Evolutionary conservation across 2,888 invertebrate genomes (phyloP).

Genomic region (Dryobotodes eremita): DNA sequence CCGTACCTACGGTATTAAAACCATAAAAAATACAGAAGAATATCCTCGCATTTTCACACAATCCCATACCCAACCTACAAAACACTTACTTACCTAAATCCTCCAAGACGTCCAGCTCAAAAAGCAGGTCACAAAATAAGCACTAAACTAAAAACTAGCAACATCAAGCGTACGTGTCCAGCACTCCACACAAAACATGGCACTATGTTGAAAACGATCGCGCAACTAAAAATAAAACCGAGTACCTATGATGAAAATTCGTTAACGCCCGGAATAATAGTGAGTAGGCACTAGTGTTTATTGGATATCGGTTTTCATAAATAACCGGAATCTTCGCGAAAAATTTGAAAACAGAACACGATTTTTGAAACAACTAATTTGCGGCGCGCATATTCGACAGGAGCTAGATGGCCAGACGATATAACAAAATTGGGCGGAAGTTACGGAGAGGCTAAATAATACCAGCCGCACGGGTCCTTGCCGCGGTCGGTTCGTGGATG

Average conservation of each 20-base stretch:
- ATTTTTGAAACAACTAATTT: not conserved
- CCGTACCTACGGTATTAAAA: not conserved
- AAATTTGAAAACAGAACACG: not conserved
- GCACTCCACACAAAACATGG: conserved; percentile 53
- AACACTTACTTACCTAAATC: conserved; percentile 34
- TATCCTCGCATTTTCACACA: not conserved
- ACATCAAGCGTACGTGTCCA: conserved; percentile 52
- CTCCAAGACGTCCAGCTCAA: not conserved
- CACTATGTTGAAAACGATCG: conserved; percentile 68
- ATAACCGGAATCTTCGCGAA: conserved; percentile 15
- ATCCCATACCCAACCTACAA: not conserved
- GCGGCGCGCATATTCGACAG: not conserved
- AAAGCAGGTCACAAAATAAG: conserved; percentile 41
- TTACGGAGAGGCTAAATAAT: not conserved
- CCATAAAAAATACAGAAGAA: not conserved
- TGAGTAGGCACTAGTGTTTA: conserved; percentile 36
- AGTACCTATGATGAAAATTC: conserved; percentile 76
- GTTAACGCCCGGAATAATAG: conserved; percentile 72
- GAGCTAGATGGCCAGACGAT: too few species aligned
- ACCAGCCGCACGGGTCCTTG: too few species aligned
- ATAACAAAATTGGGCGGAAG: not conserved
- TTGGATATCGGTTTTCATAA: conserved; percentile 59
- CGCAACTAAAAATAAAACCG: conserved; percentile 77
- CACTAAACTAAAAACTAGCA: conserved; percentile 46
- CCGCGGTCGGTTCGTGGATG: too few species aligned